Evolutionary conservation across 2,113 vertebrate genomes (phyloP).

Genomic region (Bambusicola thoracicus): DNA sequence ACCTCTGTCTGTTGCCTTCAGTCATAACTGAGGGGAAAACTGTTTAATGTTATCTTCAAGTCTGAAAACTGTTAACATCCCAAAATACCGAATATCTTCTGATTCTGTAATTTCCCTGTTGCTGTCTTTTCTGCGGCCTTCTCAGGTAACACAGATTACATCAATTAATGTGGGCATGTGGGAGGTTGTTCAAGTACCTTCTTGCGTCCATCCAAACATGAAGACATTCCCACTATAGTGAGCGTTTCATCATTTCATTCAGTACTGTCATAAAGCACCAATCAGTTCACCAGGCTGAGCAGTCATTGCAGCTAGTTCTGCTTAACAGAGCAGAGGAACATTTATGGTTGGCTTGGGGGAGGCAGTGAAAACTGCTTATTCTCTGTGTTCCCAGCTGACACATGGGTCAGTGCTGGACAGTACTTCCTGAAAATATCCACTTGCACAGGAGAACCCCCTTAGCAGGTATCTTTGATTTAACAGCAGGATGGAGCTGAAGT

Average conservation of each 20-base stretch:
- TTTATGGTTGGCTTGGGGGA: neutral
- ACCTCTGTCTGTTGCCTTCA: conserved; percentile 19
- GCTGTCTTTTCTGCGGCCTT: neutral
- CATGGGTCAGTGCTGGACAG: neutral
- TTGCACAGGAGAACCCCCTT: neutral
- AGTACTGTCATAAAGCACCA: neutral
- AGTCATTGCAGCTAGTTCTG: neutral
- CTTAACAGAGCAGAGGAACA: neutral
- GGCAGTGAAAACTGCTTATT: neutral
- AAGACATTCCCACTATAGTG: neutral
- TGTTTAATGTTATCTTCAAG: neutral
- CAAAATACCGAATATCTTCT: neutral
- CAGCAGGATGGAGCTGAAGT: neutral
- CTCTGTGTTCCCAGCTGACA: neutral
- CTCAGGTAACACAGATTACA: neutral
- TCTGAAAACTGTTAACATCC: neutral
- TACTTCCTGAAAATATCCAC: neutral
- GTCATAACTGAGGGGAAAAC: neutral
- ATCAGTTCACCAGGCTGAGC: neutral
- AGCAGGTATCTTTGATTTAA: conserved; percentile 16
- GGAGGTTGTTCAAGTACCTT: neutral
- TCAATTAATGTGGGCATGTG: neutral
- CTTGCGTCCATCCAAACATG: neutral
- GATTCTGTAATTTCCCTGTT: neutral
- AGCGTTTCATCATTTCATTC: neutral